Percentiles rank a stretch among this genome's conserved stretches.
phyloP scores from a whole-genome alignment of 2,797 vertebrate genomes.

The Novumbra hubbsi region DNA sequence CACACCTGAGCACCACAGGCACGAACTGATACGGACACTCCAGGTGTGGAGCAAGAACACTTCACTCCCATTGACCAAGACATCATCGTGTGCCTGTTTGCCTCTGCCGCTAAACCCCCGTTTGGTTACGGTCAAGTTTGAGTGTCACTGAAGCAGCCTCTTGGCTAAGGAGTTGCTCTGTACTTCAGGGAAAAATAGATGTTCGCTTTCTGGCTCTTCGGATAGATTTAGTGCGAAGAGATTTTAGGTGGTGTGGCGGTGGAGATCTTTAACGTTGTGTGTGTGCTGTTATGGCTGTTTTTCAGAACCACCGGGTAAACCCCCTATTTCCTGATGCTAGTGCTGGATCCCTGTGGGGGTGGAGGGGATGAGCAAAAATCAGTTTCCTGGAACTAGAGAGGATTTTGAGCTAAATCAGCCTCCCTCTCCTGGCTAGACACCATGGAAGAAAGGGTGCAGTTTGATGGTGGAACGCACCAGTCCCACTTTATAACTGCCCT shows the following conservation, averaged over 20 bases:
- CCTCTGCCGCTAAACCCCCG: neutral
- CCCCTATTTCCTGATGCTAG: slow-evolving; percentile 29
- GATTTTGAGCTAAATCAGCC: slow-evolving; percentile 34
- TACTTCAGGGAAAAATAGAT: neutral
- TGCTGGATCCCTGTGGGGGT: slow-evolving; percentile 20
- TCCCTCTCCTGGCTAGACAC: slow-evolving; percentile 38
- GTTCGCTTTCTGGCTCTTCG: neutral
- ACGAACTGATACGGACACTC: slow-evolving; percentile 49
- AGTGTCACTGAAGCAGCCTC: neutral
- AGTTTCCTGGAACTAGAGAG: slow-evolving; percentile 37
- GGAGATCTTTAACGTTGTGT: slow-evolving; percentile 4
- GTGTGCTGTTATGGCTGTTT: slow-evolving; percentile 15
- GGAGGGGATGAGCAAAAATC: neutral
- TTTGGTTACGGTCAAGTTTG: neutral
- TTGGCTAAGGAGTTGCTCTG: neutral
- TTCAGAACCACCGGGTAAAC: slow-evolving; percentile 24
- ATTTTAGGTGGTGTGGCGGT: neutral
- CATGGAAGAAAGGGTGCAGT: slow-evolving; percentile 45
- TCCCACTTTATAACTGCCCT: slow-evolving; percentile 29
- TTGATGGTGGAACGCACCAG: slow-evolving; percentile 40
- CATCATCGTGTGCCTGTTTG: slow-evolving; percentile 1
- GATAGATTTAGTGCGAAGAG: slow-evolving; percentile 2
- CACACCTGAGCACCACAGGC: slow-evolving; percentile 71
- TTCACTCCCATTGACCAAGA: slow-evolving; percentile 39
- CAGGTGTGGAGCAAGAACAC: slow-evolving; percentile 58